Evolutionary conservation across 2,113 vertebrate species (phyloP).

Genomic region (Castor canadensis): DNA sequence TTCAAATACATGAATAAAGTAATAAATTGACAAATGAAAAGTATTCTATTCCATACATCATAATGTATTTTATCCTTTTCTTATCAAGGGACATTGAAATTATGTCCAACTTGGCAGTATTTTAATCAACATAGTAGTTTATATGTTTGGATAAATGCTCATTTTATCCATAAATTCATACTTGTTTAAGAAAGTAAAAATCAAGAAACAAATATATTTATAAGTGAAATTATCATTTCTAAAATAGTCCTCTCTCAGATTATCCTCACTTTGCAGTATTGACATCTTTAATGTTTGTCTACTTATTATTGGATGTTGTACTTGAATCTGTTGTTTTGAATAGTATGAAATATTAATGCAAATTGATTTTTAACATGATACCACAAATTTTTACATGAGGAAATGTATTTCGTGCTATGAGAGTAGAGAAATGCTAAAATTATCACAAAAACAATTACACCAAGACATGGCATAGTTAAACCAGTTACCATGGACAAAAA

Average conservation of each 20-base stretch:
- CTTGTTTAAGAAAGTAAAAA: background rate
- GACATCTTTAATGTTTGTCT: background rate
- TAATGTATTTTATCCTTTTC: background rate
- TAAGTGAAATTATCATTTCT: background rate
- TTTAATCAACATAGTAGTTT: background rate
- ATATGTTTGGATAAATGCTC: background rate
- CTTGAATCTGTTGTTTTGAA: background rate
- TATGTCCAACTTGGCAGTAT: background rate
- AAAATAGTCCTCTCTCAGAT: background rate
- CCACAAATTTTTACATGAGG: background rate
- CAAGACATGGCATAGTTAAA: background rate
- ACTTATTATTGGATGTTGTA: background rate
- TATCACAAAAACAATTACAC: conserved; percentile 29
- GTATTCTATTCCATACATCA: background rate
- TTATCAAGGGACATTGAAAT: background rate
- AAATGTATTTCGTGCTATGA: background rate
- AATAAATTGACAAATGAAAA: conserved; percentile 11
- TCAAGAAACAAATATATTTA: background rate
- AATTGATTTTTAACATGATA: conserved; percentile 24
- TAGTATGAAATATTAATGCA: background rate
- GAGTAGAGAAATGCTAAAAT: conserved; percentile 1
- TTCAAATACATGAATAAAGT: conserved; percentile 12
- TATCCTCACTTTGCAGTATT: background rate
- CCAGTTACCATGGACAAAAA: background rate
- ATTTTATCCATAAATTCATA: background rate